phyloP scores from a whole-genome alignment of 2,888 invertebrate species.

The Archaeoteleia sp. region DNA sequence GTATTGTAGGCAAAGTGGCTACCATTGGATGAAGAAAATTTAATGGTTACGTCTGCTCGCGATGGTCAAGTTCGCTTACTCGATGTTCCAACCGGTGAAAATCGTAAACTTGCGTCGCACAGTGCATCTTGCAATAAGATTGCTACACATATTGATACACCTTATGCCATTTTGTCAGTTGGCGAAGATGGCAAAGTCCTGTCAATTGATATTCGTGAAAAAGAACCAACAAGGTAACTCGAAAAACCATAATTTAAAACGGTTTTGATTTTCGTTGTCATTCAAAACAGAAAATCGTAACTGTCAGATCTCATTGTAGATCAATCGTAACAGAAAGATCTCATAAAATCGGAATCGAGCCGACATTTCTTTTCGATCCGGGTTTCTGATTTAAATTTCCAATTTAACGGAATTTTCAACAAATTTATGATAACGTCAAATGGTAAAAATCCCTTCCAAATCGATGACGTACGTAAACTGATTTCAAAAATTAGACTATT shows the following conservation, averaged over 20 bases:
- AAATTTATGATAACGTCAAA: no score
- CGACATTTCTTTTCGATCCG: no score
- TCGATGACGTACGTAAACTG: no score
- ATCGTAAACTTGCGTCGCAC: slow-evolving; percentile 80
- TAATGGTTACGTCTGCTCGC: slow-evolving; percentile 90
- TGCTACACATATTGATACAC: slow-evolving; percentile 84
- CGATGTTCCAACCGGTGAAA: slow-evolving; percentile 76
- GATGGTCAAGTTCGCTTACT: slow-evolving; percentile 88
- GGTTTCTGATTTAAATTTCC: no score
- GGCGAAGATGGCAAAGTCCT: slow-evolving; percentile 92
- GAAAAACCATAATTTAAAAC: no score
- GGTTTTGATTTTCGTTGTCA: no score
- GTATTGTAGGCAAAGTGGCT: slow-evolving; percentile 92
- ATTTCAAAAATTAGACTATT: no score
- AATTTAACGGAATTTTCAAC: no score
- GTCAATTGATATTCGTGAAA: slow-evolving; percentile 87
- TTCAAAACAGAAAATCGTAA: slow-evolving; percentile 3
- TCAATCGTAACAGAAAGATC: slow-evolving; percentile 4
- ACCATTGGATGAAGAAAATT: slow-evolving; percentile 84
- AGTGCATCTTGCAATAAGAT: slow-evolving; percentile 91
- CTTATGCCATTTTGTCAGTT: slow-evolving; percentile 87
- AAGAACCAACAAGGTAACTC: slow-evolving; percentile 79
- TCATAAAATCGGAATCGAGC: no score
- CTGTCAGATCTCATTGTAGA: slow-evolving; percentile 10
- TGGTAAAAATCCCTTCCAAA: no score